Base-by-base conservation (phyloP, 1,140 invertebrate genomes). In the Parapsyche elsis region DNA sequence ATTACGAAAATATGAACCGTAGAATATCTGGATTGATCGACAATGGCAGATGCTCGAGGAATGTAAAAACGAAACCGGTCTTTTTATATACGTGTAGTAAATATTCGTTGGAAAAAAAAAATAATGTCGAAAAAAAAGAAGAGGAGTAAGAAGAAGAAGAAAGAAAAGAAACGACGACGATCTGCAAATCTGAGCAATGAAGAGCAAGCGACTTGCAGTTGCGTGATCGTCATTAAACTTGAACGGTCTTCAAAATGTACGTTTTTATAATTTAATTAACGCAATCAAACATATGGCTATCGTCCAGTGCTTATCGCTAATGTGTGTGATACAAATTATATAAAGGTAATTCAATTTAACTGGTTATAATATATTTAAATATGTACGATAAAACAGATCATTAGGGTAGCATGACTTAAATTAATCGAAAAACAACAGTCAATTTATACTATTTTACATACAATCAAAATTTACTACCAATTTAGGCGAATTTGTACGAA, bases 21-120 rank as follows among this genome's bases (percentile, higher is more conserved):
- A 67, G 9, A 26, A 9, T 23, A 67, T 67, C 21, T 67, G 24
- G 64, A 67, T 67, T 67, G 64, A 67, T 23, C 21, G 19, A 67
- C 64, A 67, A 67, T 67, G 64, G 21, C 64, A 67, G 64, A 67
- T 67, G 64, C 19, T 67, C 64, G 64, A 24, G 64, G 59, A 67
- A 67, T 67, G 64, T 67, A 67, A 67, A 67, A 67, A 67, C 21
- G 64, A 24, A 67, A 67, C 64, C 64, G 64, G 64, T 67, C n/a
- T 67, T 67, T 21, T 19, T 67, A 26, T 67, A 1, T 67, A 26
- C 64, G 64, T 23, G 64, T 67, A 26, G 64, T 67, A 67, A 67
- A 67, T 67, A 67, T 67, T 67, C 64, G 64, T 26, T 21, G 30
- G 12, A 46, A 46, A 46, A 46, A 53, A 53, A 53, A 53, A 53